Percentiles rank a stretch among this genome's conserved stretches.
Conservation (phyloP, 2,113 vertebrate genomes). For the Narcine bancroftii region DNA sequence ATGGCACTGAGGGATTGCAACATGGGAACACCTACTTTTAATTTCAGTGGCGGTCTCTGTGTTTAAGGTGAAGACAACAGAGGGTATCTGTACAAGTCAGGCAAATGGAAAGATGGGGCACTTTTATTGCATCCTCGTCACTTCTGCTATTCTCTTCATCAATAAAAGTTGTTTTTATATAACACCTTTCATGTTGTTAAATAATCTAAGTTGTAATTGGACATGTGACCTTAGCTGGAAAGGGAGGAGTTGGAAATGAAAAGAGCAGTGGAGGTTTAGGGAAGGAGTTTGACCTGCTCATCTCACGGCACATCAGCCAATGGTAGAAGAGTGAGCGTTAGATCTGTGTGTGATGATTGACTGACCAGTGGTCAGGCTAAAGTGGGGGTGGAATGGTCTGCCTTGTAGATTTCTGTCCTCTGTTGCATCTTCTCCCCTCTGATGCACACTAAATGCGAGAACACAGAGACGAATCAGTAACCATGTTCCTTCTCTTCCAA, state of each 20-base stretch:
- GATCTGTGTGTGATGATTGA: not conserved
- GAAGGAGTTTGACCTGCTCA: not conserved
- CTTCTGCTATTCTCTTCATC: not conserved
- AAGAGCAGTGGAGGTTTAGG: not conserved
- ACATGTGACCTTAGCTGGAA: not conserved
- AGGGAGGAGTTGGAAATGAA: not conserved
- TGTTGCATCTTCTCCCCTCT: not conserved
- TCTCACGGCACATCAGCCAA: not conserved
- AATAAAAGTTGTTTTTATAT: not conserved
- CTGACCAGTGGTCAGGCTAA: not conserved
- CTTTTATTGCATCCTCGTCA: not conserved
- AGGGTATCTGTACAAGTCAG: not conserved
- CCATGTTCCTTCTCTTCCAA: not conserved
- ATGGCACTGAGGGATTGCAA: not conserved
- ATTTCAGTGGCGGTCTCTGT: not conserved
- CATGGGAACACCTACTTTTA: not conserved
- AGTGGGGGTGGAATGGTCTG: not conserved
- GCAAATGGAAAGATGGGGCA: not conserved
- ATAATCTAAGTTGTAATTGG: not conserved
- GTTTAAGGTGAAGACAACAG: not conserved
- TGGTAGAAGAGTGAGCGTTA: not conserved
- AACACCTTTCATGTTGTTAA: not conserved
- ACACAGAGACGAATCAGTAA: not conserved
- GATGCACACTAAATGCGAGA: too few species aligned
- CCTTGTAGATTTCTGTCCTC: not conserved